Evolutionary conservation across 2,113 vertebrate species (phyloP), one percentile per base, ranked within the genome.

Genomic region (Sinocyclocheilus anophthalmus): DNA sequence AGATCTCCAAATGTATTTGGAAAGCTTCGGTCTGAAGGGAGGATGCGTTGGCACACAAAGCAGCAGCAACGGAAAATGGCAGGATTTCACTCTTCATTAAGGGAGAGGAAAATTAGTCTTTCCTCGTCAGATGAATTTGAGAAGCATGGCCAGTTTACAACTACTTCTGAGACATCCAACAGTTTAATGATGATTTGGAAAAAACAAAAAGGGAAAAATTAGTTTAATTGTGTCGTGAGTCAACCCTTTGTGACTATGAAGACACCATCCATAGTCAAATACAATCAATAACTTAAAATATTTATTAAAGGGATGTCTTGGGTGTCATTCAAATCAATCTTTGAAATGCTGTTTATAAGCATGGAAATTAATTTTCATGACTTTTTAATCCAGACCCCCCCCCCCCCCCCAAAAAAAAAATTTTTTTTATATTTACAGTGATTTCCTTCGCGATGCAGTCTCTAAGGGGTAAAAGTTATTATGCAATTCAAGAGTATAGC

Each of bases 31-130:
- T 83, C 81, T 81, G 72, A 87, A 86, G 84, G 87, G 77, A 90
- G 91, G 88, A 92, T 86, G 85, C 85, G 59, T 53, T 89, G 18
- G 90, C 42, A 83, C 61, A 30, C 33, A 42, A 5, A 57, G 86
- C 86, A 88, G 11, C 5, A 42, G 76, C 20, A 7, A 45, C 42
- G 70, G 83, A 88, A 87, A 90, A 90, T 81, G 83, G 89, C 89
- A 80, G 81, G 85, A 88, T 90, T 92, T 91, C 87, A 91, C 88
- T 94, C 91, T 92, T 93, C 89, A 92, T 93, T 91, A 92, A 84
- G 5, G n/a, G 50, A 24, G 73, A 86, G 86, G 89, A 90, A 89
- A 90, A 89, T 85, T 88, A 92, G 92, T 92, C 92, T 92, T 91
- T 91, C 84, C 90, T 92, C 87, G 88, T 12, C 85, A 90, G 90